Conservation (phyloP, 2,888 invertebrate genomes). For the Drosophila sordidula region DNA sequence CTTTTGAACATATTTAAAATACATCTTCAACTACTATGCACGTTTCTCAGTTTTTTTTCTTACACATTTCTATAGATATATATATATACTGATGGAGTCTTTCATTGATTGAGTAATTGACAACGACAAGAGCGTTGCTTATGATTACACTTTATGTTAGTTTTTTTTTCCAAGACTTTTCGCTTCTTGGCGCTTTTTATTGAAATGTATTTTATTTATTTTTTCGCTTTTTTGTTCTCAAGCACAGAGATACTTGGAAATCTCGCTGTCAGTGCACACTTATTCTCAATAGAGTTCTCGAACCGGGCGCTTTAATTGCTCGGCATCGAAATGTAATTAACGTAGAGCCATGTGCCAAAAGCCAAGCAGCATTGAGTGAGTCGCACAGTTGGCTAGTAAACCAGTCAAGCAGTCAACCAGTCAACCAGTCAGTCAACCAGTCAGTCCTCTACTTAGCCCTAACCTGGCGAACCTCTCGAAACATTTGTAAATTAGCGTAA, state of each 20-base stretch:
- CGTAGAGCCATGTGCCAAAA: slow-evolving; percentile 43
- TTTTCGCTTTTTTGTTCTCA: slow-evolving; percentile 11
- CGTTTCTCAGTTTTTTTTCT: background rate
- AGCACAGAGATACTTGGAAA: slow-evolving; percentile 11
- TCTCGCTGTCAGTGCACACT: slow-evolving; percentile 24
- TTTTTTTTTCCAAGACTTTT: slow-evolving; percentile 4
- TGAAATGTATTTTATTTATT: slow-evolving; percentile 33
- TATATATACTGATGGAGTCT: slow-evolving; percentile 21
- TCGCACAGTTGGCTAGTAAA: slow-evolving; percentile 4
- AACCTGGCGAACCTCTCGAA: slow-evolving; percentile 17
- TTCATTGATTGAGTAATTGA: slow-evolving; percentile 68
- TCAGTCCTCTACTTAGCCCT: slow-evolving; percentile 9
- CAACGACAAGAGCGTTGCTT: slow-evolving; percentile 51
- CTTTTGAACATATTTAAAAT: background rate
- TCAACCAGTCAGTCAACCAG: slow-evolving; percentile 17
- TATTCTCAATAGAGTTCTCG: slow-evolving; percentile 39
- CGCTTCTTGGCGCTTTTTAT: slow-evolving; percentile 24
- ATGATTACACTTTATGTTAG: slow-evolving; percentile 46
- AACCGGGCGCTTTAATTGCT: slow-evolving; percentile 53
- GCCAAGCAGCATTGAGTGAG: slow-evolving; percentile 17
- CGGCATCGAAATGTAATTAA: slow-evolving; percentile 63
- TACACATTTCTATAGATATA: slow-evolving; percentile 6
- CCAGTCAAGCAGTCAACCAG: slow-evolving; percentile 9
- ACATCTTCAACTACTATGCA: slow-evolving; percentile 20
- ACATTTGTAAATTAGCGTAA: slow-evolving; percentile 41